Conservation (phyloP, 2,888 invertebrate genomes). For the Blastobasis adustella region DNA sequence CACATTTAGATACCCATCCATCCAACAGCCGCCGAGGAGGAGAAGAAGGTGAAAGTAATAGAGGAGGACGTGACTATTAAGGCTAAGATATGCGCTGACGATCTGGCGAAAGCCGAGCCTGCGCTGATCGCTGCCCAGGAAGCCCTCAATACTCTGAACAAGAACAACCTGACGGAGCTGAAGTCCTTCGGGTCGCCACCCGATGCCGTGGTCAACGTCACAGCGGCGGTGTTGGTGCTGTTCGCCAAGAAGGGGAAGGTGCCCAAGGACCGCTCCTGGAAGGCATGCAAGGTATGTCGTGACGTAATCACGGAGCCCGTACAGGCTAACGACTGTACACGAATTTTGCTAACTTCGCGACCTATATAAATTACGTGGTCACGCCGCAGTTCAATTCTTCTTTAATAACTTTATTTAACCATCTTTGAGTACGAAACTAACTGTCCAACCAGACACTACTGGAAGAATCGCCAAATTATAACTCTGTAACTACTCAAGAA, state of each 20-base stretch:
- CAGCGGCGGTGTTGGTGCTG: constrained; percentile 91
- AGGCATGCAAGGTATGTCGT: constrained; percentile 81
- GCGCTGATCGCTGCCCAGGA: constrained; percentile 92
- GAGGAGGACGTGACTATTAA: constrained; percentile 91
- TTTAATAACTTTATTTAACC: too few relatives aligned
- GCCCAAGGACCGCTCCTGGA: constrained; percentile 95
- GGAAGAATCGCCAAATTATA: too few relatives aligned
- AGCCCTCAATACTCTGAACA: constrained; percentile 93
- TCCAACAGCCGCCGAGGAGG: constrained; percentile 82
- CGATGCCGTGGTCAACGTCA: constrained; percentile 89
- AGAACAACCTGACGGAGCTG: constrained; percentile 93
- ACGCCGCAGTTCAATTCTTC: too few relatives aligned
- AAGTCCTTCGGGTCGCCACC: constrained; percentile 96
- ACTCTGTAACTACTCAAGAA: too few relatives aligned
- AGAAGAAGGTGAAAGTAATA: constrained; percentile 91
- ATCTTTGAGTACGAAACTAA: too few relatives aligned
- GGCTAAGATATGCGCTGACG: constrained; percentile 89
- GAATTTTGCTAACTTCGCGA: too few relatives aligned
- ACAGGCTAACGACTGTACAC: too few relatives aligned
- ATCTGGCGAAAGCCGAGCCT: constrained; percentile 93
- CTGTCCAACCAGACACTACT: too few relatives aligned
- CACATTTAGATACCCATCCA: too few relatives aligned
- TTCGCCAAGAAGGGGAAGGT: constrained; percentile 88
- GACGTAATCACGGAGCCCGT: too few relatives aligned
- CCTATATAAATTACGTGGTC: too few relatives aligned